Evolutionary conservation across 2,888 invertebrate genomes (phyloP).

Genomic region (Mythimna impura): DNA sequence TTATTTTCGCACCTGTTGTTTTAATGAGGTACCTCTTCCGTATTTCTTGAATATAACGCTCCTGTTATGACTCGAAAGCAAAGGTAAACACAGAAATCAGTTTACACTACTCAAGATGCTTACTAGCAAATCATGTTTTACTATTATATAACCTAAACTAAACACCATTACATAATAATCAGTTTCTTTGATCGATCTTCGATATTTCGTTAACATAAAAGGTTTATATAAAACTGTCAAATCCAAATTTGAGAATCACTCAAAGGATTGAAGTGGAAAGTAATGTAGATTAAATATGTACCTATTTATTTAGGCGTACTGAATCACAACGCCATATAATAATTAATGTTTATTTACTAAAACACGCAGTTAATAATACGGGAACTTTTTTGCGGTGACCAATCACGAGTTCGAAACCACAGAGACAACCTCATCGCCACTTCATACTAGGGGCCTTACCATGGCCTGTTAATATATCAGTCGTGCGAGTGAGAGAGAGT

Average conservation of each 20-base stretch:
- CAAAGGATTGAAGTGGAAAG: slow-evolving; percentile 25
- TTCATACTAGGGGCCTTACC: not conserved
- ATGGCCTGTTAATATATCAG: no score
- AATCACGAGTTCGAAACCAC: slow-evolving; percentile 46
- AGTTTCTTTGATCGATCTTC: slow-evolving; percentile 42
- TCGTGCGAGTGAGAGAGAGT: no score
- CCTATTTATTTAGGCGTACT: slow-evolving; percentile 15
- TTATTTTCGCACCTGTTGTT: slow-evolving; percentile 1
- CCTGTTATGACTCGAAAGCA: slow-evolving; percentile 19
- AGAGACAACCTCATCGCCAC: slow-evolving; percentile 26
- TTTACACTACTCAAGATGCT: slow-evolving; percentile 33
- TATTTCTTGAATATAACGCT: slow-evolving; percentile 32
- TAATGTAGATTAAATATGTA: slow-evolving; percentile 19
- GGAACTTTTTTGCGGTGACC: slow-evolving; percentile 34
- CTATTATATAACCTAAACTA: slow-evolving; percentile 38
- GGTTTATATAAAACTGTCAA: slow-evolving; percentile 42
- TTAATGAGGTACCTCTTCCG: slow-evolving; percentile 11
- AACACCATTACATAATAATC: slow-evolving; percentile 40
- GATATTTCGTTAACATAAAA: slow-evolving; percentile 25
- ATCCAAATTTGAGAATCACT: slow-evolving; percentile 44
- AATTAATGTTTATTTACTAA: slow-evolving; percentile 19
- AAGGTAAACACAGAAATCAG: slow-evolving; percentile 35
- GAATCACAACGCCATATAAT: slow-evolving; percentile 6
- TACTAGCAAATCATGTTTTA: slow-evolving; percentile 35
- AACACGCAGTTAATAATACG: slow-evolving; percentile 37